Conservation (phyloP, 1,140 invertebrate genomes). For the Ostrea edulis region DNA sequence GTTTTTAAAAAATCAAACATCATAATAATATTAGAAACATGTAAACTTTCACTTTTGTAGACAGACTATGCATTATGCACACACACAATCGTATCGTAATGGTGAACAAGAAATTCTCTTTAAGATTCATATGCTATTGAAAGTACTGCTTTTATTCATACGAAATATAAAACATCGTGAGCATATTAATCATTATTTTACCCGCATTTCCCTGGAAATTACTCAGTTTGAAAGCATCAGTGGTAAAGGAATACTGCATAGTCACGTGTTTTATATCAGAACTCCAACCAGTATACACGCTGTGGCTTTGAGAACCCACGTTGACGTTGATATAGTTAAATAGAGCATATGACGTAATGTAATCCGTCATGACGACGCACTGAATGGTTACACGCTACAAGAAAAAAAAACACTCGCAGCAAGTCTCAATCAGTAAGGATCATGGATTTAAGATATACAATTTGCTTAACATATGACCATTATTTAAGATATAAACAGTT, state of each 20-base stretch:
- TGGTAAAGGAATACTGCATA: background rate
- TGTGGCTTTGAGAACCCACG: background rate
- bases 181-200: background rate
- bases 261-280: background rate
- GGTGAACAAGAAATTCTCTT: too few species aligned
- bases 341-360: conserved; percentile 2
- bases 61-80: too few species aligned
- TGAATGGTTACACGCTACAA: background rate
- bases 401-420: background rate
- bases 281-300: background rate
- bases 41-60: too few species aligned
- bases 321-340: background rate
- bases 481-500: too few species aligned
- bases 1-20: background rate
- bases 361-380: background rate
- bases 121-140: too few species aligned
- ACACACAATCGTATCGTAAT: too few species aligned
- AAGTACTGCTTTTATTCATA: too few species aligned
- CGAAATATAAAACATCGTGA: too few species aligned
- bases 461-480: too few species aligned
- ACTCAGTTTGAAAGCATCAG: background rate
- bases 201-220: background rate
- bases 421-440: too few species aligned
- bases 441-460: too few species aligned
- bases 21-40: too few species aligned